A percentile compares a stretch with the other conserved stretches of the same genome.
Evolutionary conservation across 2,113 vertebrate species (phyloP).

Genomic region (Cephalopholis sonnerati): DNA sequence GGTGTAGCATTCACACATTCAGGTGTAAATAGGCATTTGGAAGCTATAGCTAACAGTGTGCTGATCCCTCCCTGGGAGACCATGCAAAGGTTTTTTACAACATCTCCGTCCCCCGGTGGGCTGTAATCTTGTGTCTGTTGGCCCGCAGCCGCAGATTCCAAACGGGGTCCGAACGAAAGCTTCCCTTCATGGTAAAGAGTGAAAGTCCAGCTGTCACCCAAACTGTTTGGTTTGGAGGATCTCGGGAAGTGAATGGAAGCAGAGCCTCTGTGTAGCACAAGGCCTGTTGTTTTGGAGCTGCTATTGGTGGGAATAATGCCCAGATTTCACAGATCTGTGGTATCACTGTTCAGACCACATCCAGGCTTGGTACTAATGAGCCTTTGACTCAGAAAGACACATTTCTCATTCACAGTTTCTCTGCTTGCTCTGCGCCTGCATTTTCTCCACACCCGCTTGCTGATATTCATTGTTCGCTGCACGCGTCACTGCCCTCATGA

Average conservation of each 20-base stretch:
- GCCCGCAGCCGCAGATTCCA: constrained; percentile 63
- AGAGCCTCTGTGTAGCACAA: constrained; percentile 32
- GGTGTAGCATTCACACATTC: constrained; percentile 28
- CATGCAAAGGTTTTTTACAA: constrained; percentile 15
- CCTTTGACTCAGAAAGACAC: constrained; percentile 35
- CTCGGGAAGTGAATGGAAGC: constrained; percentile 50
- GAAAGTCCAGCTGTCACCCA: constrained; percentile 77
- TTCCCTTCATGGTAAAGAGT: constrained; percentile 50
- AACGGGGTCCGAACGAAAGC: constrained; percentile 45
- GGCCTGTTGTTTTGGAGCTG: constrained; percentile 52
- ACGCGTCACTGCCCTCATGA: neutral
- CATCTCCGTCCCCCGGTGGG: constrained; percentile 28
- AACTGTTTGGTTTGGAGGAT: constrained; percentile 72
- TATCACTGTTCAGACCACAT: constrained; percentile 46
- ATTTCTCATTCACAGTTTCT: constrained; percentile 48
- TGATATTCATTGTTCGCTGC: constrained; percentile 24
- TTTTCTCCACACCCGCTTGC: constrained; percentile 15
- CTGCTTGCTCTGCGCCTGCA: neutral
- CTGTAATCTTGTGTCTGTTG: constrained; percentile 69
- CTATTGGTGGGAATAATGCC: constrained; percentile 42
- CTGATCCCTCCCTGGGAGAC: constrained; percentile 6
- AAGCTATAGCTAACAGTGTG: constrained; percentile 3
- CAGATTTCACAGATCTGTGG: constrained; percentile 60
- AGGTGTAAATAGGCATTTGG: constrained; percentile 40
- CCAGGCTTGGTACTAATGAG: constrained; percentile 55